These are phyloP conservation scores for Epinotia nisella DNA, from an alignment of 2,888 invertebrate genomes.

Conservation along the genomic window DNA sequence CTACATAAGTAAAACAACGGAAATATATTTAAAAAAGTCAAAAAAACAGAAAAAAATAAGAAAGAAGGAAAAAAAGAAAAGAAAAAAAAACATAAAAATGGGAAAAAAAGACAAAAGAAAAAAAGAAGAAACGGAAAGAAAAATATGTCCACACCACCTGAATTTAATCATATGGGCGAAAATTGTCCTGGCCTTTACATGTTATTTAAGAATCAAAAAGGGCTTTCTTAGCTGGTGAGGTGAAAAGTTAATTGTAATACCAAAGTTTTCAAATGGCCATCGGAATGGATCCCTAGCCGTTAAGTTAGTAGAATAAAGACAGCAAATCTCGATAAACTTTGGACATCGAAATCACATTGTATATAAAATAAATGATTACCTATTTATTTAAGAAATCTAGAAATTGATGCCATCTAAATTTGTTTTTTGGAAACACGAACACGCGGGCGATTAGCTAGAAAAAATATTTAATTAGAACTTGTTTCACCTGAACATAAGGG, in stretches of 20 bases:
- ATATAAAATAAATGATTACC: constrained; percentile 56
- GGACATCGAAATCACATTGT: constrained; percentile 72
- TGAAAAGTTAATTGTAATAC: constrained; percentile 15
- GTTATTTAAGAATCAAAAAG: too few relatives aligned
- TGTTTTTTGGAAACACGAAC: constrained; percentile 29
- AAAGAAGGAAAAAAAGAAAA: too few relatives aligned
- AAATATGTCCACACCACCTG: too few relatives aligned
- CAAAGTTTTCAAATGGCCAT: constrained; percentile 13
- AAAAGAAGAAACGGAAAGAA: too few relatives aligned
- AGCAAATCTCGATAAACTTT: constrained; percentile 70
- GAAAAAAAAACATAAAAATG: too few relatives aligned
- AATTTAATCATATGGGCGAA: too few relatives aligned
- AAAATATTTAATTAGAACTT: neutral
- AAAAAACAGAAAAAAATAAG: too few relatives aligned
- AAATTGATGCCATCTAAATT: constrained; percentile 52
- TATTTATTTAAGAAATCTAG: constrained; percentile 55
- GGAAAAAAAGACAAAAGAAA: too few relatives aligned
- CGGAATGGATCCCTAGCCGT: constrained; percentile 23
- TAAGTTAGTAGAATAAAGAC: constrained; percentile 58
- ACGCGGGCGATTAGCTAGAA: constrained; percentile 14
- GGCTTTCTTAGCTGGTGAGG: too few relatives aligned
- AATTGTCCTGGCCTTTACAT: too few relatives aligned
- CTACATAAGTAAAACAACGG: too few relatives aligned
- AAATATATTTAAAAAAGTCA: too few relatives aligned
- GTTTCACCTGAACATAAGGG: neutral